phyloP scores from a whole-genome alignment of 2,113 vertebrate genomes.

The Cromileptes altivelis region DNA sequence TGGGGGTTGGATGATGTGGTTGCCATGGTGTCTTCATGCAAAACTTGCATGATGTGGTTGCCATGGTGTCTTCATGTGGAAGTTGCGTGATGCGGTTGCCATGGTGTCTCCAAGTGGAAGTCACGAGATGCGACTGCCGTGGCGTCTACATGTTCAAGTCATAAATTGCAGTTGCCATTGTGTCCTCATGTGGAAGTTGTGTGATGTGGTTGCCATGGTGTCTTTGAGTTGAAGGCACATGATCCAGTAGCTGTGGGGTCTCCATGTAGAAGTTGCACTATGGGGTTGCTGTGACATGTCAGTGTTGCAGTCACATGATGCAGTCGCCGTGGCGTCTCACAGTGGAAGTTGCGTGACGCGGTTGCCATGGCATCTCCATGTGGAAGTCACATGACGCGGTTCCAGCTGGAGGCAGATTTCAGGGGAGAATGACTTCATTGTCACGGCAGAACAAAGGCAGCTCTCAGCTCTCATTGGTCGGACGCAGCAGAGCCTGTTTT shows the following conservation, averaged over 20 bases:
- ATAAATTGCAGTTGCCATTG: no score
- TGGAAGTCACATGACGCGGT: not conserved
- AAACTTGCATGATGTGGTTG: not conserved
- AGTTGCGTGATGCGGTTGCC: not conserved
- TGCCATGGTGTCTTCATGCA: not conserved
- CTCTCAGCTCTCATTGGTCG: slow-evolving; percentile 26
- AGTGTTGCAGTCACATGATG: no score
- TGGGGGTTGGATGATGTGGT: not conserved
- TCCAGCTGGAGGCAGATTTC: not conserved
- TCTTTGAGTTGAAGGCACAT: no score
- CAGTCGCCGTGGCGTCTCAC: no score
- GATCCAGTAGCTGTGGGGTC: no score
- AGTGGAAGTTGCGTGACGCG: not conserved
- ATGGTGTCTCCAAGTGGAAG: no score
- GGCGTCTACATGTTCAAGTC: no score
- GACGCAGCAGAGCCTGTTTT: not conserved
- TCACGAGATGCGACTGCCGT: not conserved
- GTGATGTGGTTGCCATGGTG: no score
- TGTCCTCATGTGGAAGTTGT: no score
- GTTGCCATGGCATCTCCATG: not conserved
- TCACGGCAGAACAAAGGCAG: slow-evolving; percentile 39
- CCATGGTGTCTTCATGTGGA: not conserved
- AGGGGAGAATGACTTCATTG: slow-evolving; percentile 41
- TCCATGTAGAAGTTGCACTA: no score
- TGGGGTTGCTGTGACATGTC: no score